phyloP scores from a whole-genome alignment of 2,797 vertebrate genomes.

The Pantherophis alleghaniensis region DNA sequence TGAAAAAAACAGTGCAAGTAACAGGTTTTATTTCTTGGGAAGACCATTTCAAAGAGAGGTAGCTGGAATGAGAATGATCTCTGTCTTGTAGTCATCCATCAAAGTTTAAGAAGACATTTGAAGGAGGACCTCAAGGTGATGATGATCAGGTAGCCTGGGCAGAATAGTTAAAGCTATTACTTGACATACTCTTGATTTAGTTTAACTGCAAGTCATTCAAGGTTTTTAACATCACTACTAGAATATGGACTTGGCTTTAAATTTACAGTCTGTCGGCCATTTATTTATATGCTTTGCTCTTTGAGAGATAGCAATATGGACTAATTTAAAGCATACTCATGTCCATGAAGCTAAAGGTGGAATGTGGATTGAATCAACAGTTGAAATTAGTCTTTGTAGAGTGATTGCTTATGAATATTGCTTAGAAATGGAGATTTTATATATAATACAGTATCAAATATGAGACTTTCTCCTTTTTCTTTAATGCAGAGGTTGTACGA shows the following conservation, averaged over 20 bases:
- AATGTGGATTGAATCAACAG: background rate
- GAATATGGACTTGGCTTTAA: background rate
- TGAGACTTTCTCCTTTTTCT: conserved; percentile 19
- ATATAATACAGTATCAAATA: background rate
- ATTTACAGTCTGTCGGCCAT: background rate
- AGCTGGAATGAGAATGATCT: background rate
- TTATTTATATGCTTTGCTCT: background rate
- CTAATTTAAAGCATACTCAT: background rate
- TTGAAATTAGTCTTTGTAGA: background rate
- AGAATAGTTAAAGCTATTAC: background rate
- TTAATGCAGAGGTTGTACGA: conserved; percentile 90
- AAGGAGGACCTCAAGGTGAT: background rate
- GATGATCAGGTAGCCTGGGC: background rate
- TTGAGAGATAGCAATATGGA: background rate
- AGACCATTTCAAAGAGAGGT: background rate
- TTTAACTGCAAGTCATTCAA: background rate
- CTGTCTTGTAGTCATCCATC: background rate
- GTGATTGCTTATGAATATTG: background rate
- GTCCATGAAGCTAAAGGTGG: background rate
- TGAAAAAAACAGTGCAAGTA: background rate
- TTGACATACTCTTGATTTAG: background rate
- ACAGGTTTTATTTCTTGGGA: background rate
- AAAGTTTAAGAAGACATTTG: background rate
- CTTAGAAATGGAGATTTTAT: background rate
- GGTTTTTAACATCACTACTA: background rate